phyloP scores from a whole-genome alignment of 2,113 vertebrate species.

The Ranitomeya variabilis region DNA sequence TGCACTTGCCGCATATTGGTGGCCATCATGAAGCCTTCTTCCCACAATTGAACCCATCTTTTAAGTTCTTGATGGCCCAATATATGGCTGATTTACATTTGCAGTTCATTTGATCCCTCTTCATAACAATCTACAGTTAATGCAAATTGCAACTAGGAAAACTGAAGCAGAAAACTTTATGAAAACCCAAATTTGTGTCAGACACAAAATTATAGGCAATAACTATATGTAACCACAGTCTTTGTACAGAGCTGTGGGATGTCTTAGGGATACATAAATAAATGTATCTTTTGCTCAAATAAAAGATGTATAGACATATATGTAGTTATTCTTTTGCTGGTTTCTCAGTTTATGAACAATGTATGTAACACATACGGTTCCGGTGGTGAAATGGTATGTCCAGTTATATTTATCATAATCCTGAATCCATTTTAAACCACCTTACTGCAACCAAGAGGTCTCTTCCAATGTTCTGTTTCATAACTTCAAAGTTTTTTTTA shows the following conservation, averaged over 20 bases:
- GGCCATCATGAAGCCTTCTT: no score
- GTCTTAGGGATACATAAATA: neutral
- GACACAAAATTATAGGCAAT: no score
- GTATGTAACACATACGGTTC: neutral
- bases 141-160: no score
- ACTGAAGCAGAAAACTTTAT: no score
- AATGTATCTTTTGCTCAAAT: neutral
- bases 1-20: no score
- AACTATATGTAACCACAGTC: no score
- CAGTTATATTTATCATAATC: conserved; percentile 1
- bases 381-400: neutral
- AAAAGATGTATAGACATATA: neutral
- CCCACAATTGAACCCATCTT: no score
- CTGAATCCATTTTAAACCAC: neutral
- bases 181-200: no score
- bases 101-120: no score
- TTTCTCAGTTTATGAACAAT: neutral
- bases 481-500: conserved; percentile 19
- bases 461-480: conserved; percentile 25
- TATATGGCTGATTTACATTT: no score
- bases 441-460: neutral
- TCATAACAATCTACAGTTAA: no score
- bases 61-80: no score
- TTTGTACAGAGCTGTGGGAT: neutral
- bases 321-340: neutral